phyloP scores from a whole-genome alignment of 2,797 vertebrate genomes.

The Salmo trutta region DNA sequence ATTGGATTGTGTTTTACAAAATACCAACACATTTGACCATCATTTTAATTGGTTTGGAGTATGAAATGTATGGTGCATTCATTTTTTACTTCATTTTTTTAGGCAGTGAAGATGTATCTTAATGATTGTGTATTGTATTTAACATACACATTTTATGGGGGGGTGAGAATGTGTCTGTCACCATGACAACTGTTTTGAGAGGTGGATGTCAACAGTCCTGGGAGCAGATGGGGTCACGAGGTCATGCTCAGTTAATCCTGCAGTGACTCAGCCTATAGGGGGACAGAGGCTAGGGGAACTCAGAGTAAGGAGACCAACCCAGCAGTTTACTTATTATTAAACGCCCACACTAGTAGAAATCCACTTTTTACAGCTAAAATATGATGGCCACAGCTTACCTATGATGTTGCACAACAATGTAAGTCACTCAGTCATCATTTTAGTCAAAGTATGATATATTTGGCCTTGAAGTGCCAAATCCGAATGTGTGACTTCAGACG shows the following conservation, averaged over 20 bases:
- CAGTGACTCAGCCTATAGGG: constrained; percentile 17
- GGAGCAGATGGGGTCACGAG: constrained; percentile 18
- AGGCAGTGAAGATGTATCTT: neutral
- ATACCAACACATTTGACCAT: neutral
- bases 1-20: neutral
- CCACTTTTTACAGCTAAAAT: no score
- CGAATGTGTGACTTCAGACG: no score
- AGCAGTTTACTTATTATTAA: neutral
- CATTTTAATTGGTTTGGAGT: neutral
- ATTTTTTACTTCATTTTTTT: neutral
- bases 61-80: neutral
- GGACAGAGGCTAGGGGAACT: neutral
- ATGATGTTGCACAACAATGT: no score
- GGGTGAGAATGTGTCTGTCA: constrained; percentile 9
- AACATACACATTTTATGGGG: neutral
- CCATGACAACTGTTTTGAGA: constrained; percentile 13
- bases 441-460: no score
- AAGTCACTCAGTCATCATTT: no score
- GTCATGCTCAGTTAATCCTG: constrained; percentile 13
- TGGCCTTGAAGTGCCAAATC: no score
- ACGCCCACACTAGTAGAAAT: neutral
- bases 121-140: neutral
- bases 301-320: neutral
- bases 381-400: no score
- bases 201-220: constrained; percentile 10